These are phyloP conservation scores for Hyperoplus immaculatus DNA, from an alignment of 2,797 vertebrate genomes.

Conservation along the genomic window DNA sequence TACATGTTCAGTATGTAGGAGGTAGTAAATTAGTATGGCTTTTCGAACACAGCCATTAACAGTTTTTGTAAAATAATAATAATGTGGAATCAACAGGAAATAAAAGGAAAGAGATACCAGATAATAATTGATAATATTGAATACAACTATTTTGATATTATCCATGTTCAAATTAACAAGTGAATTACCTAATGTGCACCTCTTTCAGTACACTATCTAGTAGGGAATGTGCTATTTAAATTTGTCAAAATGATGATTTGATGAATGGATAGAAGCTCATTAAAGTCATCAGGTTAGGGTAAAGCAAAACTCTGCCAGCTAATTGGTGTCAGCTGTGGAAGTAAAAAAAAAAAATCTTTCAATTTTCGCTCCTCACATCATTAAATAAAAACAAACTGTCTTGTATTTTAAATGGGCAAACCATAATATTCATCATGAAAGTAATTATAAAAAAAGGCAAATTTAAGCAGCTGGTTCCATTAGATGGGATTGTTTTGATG, in stretches of 20 bases:
- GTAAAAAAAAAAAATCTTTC: constrained; percentile 21
- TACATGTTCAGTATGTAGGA: no score
- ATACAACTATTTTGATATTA: not conserved
- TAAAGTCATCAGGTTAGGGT: constrained; percentile 18
- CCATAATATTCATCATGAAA: constrained; percentile 21
- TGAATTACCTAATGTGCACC: not conserved
- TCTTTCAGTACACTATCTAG: not conserved
- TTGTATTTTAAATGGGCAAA: constrained; percentile 15
- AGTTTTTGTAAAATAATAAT: no score
- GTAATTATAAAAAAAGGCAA: constrained; percentile 31
- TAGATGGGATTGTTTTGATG: constrained; percentile 21
- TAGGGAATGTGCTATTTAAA: constrained; percentile 6
- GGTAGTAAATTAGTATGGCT: no score
- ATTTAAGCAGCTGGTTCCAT: constrained; percentile 19
- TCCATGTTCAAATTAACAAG: not conserved
- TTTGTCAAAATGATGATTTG: constrained; percentile 3
- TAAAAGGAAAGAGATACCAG: not conserved
- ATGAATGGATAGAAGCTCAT: constrained; percentile 24
- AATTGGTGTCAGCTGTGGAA: constrained; percentile 24
- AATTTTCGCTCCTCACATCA: constrained; percentile 11
- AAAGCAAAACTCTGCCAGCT: constrained; percentile 17
- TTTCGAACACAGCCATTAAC: no score
- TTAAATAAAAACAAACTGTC: constrained; percentile 39
- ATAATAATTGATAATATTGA: not conserved
- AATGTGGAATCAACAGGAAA: no score